Percentiles rank a stretch among this genome's conserved stretches.
Conservation (phyloP, 1,140 invertebrate genomes). For the Diorhabda sublineata region DNA sequence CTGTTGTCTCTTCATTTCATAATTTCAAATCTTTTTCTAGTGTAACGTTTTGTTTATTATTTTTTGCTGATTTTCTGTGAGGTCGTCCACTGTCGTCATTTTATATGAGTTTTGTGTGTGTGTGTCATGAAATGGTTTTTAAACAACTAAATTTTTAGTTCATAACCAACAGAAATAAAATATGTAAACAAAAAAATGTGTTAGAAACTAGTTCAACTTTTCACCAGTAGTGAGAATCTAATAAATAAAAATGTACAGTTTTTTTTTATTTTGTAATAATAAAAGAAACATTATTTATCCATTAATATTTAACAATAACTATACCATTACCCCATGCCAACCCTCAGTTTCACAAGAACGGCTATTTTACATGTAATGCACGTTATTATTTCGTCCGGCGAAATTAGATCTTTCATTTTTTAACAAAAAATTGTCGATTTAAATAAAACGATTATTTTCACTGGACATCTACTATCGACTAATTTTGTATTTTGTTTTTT, state of each 20-base stretch:
- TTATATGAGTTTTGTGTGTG: neutral
- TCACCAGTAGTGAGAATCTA: conserved; percentile 43
- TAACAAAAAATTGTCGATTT: neutral
- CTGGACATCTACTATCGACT: conserved; percentile 13
- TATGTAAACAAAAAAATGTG: conserved; percentile 44
- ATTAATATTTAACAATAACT: conserved; percentile 42
- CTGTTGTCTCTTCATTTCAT: too few relatives aligned
- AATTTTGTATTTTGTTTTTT: conserved; percentile 15
- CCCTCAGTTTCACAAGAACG: conserved; percentile 40
- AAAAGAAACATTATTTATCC: conserved; percentile 37
- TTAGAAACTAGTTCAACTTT: conserved; percentile 44
- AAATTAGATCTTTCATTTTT: neutral
- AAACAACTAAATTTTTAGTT: conserved; percentile 1
- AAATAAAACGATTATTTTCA: neutral
- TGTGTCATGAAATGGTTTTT: neutral
- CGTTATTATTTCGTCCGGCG: conserved; percentile 12
- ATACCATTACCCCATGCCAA: conserved; percentile 42
- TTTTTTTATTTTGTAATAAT: conserved; percentile 26
- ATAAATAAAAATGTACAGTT: conserved; percentile 44
- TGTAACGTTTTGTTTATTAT: too few relatives aligned
- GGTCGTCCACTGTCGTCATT: too few relatives aligned
- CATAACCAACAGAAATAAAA: conserved; percentile 45
- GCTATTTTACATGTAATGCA: conserved; percentile 36
- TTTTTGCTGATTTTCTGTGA: too few relatives aligned
- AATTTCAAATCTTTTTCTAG: too few relatives aligned